Base-by-base conservation (phyloP, 2,113 vertebrate genomes). In the Cisticola juncidis region DNA sequence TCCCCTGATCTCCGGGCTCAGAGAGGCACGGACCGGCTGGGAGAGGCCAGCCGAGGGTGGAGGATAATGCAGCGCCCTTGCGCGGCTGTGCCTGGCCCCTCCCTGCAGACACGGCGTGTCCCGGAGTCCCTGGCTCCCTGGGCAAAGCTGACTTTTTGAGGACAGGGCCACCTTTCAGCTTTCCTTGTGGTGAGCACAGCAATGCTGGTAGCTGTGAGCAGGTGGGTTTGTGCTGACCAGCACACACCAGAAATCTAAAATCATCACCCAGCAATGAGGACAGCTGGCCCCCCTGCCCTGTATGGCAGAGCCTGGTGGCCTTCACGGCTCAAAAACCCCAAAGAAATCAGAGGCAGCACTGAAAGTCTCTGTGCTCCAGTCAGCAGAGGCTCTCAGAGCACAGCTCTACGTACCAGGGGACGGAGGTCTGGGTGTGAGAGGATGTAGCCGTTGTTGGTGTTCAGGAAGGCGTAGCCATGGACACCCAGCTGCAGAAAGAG, bases 401-500 rank as follows among this genome's bases (percentile, higher is more conserved):
- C 29, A 71, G 53, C 22, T 66, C 12, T 56, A 97, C 98, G 21
- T 98, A 99, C 99, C 98, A 99, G 84, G 62, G 99, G 99, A 54
- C 99, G 98, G 9, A 99, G 99, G 88, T 99, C 99, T 11, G 99
- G 99, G 72, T 99, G 99, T 20, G 99, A 99, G n/a, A 99, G 98
- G 96, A 99, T 99, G 97, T 99, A 99, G 89, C 99, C 99, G 0
- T 99, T 99, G 96, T 99, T 99, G 14, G 99, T 99, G 95, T 99
- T 99, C 92, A 99, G 96, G 94, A 98, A 99, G 72, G 99, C 99
- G 0, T 99, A 99, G 76, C 99, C 99, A 40, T 99, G 99, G 86
- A 99, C 97, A 72, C 99, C 99, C 21, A 99, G 98, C 99, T 99
- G 95, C 77, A 72, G 77, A 90, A 86, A 94, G 50, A 93, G 21